These are phyloP conservation scores for Volucella bombylans DNA, from an alignment of 2,888 invertebrate genomes.

Conservation along the genomic window DNA sequence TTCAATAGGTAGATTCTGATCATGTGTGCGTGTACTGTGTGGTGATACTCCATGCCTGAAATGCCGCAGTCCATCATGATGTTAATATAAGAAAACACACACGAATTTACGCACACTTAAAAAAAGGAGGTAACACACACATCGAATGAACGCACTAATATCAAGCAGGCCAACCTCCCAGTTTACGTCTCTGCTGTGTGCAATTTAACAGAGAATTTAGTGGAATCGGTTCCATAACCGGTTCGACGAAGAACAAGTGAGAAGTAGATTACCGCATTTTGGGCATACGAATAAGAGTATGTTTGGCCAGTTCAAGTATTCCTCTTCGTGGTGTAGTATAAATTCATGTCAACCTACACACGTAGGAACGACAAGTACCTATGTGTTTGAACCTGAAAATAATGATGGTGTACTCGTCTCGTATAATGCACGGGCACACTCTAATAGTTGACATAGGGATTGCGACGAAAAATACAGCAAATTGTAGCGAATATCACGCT, in stretches of 20 bases:
- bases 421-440: neutral
- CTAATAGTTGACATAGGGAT: constrained; percentile 1
- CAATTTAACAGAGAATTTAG: constrained; percentile 46
- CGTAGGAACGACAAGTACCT: too few relatives aligned
- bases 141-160: constrained; percentile 5
- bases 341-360: neutral
- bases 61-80: constrained; percentile 20
- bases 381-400: neutral
- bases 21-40: constrained; percentile 15
- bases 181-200: constrained; percentile 20
- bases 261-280: constrained; percentile 51
- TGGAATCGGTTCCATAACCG: constrained; percentile 57
- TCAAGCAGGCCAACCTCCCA: constrained; percentile 42
- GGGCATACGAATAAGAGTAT: neutral
- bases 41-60: constrained; percentile 6
- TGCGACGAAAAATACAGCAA: constrained; percentile 17
- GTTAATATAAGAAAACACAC: neutral
- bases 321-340: neutral
- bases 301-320: neutral
- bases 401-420: neutral
- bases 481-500: constrained; percentile 19
- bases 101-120: neutral
- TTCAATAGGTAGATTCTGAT: constrained; percentile 16
- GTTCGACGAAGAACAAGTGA: constrained; percentile 38
- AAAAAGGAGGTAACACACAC: neutral